phyloP scores from a whole-genome alignment of 2,797 vertebrate species.

The Argya squamiceps region DNA sequence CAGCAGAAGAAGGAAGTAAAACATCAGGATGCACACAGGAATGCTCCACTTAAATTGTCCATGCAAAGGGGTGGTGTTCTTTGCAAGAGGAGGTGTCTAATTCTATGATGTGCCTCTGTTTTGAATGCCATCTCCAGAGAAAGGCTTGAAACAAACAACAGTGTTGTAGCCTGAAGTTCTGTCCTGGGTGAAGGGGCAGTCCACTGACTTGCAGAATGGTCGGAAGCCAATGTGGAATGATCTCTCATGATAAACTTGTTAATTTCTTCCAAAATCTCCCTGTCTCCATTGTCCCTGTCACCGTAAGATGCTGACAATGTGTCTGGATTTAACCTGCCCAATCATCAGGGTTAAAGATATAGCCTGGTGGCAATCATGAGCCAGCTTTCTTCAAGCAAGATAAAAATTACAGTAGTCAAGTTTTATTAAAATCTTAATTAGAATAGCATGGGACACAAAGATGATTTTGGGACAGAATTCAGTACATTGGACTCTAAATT shows the following conservation, averaged over 20 bases:
- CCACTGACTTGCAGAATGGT: accelerated
- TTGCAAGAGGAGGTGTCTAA: not conserved
- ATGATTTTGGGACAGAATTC: not conserved
- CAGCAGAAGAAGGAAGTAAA: not conserved
- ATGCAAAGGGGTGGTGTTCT: not conserved
- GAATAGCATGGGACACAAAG: not conserved
- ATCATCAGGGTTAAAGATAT: not conserved
- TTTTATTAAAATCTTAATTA: not conserved
- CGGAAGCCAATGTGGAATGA: accelerated
- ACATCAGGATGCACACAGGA: not conserved
- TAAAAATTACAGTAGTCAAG: not conserved
- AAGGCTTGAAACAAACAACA: not conserved
- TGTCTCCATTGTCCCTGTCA: not conserved
- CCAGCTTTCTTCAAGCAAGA: not conserved
- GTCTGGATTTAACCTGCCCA: not conserved
- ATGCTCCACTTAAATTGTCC: not conserved
- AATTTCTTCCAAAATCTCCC: not conserved
- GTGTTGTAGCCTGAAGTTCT: not conserved
- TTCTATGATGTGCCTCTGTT: not conserved
- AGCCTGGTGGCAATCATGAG: not conserved
- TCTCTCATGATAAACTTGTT: not conserved
- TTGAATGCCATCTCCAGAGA: not conserved
- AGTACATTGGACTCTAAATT: not conserved
- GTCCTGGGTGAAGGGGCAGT: not conserved
- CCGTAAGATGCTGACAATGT: not conserved